Base-by-base conservation (phyloP, 2,113 vertebrate genomes). In the Parus major region DNA sequence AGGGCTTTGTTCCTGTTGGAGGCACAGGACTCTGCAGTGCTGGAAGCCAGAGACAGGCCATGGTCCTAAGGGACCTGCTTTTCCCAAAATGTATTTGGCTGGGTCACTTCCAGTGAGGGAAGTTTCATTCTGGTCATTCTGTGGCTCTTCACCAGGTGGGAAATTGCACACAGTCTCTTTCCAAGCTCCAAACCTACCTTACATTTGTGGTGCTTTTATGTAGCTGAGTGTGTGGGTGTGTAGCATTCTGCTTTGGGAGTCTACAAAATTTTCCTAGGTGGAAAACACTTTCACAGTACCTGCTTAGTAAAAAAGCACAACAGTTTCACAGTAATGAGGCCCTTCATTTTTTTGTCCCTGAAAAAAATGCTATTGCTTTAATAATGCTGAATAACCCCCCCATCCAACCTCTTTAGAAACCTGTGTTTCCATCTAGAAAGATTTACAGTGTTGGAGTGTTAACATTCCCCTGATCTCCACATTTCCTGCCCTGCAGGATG, bases 281-380 rank as follows among this genome's bases (percentile, higher is more conserved):
- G 86, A 86, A 97, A 97, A 95, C 79, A 83, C n/a, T 89, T 95
- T 93, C 92, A 95, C 93, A 97, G 95, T 97, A 97, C 95, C 95
- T 90, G 86, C 91, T 95, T 83, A 92, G 90, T 69, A 91, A 84
- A 88, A 83, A 68, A 61, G 81, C 64, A 88, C 31, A 90, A 82
- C 69, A 80, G 61, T 91, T 97, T 97, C 97, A 97, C 96, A 97
- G 95, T 97, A 95, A 92, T 79, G 83, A 96, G 77, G 65, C 88
- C 91, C 59, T 89, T 91, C 35, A 8, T 42, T 84, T 86, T 59
- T 77, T 90, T 92, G 72, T 94, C 83, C 95, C 93, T 95, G 95
- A 92, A 94, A 93, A 39, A 81, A 92, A 59, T 36, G 46, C 27
- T 92, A 33, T 69, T 92, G 59, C 52, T 91, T 85, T 64, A 95